Conservation (phyloP, 2,888 invertebrate genomes). For the Rotaria sp. region DNA sequence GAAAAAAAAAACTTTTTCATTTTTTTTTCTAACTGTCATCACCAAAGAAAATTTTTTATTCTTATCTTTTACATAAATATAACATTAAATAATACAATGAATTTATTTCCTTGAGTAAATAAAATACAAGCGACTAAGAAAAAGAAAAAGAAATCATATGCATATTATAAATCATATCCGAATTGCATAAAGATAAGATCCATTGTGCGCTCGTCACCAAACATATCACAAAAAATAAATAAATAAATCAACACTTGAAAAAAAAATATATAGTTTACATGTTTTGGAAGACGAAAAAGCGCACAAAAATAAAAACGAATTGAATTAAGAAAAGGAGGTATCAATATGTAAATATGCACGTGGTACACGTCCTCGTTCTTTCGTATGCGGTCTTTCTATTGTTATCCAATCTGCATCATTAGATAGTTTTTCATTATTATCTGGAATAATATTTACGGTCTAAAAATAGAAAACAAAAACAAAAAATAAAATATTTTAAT, state of each 20-base stretch:
- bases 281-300: neutral
- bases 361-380: neutral
- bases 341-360: neutral
- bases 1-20: neutral
- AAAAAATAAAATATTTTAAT: too few species aligned
- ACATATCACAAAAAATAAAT: neutral
- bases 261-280: neutral
- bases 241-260: neutral
- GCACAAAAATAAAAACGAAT: neutral
- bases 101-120: conserved; percentile 19
- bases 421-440: neutral
- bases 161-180: neutral
- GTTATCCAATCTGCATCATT: conserved; percentile 7
- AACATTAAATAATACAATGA: neutral
- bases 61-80: neutral
- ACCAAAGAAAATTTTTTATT: neutral
- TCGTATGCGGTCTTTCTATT: neutral
- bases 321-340: neutral
- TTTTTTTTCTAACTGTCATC: neutral
- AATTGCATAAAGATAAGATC: neutral
- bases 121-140: neutral
- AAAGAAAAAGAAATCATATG: neutral
- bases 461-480: neutral
- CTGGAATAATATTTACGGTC: conserved; percentile 3
- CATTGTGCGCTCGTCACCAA: neutral